Conservation (phyloP, 2,797 vertebrate species). For the Dipus sagitta region DNA sequence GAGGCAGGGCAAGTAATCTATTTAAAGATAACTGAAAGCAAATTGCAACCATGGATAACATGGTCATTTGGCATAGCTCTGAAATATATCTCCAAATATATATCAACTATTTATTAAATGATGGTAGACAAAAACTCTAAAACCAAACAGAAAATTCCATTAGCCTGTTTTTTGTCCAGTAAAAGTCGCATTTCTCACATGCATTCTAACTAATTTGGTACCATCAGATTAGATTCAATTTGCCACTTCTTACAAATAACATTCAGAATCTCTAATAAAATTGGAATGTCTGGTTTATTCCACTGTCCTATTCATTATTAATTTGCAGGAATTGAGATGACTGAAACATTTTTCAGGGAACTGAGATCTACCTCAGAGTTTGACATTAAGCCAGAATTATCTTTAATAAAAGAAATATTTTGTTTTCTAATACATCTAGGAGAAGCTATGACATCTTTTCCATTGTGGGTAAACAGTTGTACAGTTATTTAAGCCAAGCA, state of each 20-base stretch:
- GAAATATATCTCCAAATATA: background rate
- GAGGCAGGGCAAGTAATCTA: background rate
- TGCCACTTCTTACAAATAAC: background rate
- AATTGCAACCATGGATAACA: background rate
- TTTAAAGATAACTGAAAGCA: background rate
- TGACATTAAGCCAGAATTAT: background rate
- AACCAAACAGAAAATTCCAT: background rate
- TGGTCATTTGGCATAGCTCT: background rate
- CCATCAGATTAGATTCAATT: background rate
- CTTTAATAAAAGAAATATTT: background rate
- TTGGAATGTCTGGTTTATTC: fast-evolving
- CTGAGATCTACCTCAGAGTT: background rate
- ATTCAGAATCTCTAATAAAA: background rate
- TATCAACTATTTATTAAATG: background rate
- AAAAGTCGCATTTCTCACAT: background rate
- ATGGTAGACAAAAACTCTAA: background rate
- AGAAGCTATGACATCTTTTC: background rate
- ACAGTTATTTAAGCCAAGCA: background rate
- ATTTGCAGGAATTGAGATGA: background rate
- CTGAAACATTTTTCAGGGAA: background rate
- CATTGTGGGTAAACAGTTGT: no score
- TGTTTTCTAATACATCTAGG: background rate
- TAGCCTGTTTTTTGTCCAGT: background rate
- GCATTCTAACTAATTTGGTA: background rate
- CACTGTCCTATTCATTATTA: no score